Evolutionary conservation across 2,113 vertebrate genomes (phyloP).

Genomic region (Phrynocephalus versicolor): DNA sequence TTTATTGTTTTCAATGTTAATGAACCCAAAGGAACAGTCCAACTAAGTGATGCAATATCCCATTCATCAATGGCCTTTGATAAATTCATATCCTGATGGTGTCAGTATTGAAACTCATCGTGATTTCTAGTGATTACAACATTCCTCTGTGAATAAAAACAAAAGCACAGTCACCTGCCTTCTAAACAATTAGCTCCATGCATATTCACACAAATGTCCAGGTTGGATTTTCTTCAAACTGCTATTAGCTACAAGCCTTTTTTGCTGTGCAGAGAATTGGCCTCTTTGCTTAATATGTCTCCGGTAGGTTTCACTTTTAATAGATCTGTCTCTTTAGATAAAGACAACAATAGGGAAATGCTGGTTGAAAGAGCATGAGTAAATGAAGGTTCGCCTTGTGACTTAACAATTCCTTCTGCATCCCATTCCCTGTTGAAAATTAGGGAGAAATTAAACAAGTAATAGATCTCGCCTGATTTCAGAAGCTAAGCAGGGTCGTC

Average conservation of each 20-base stretch:
- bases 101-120: background rate
- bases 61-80: background rate
- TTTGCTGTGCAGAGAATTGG: background rate
- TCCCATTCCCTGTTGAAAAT: background rate
- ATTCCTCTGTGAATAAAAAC: background rate
- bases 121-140: background rate
- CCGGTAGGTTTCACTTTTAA: background rate
- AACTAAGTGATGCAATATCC: background rate
- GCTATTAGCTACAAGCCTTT: background rate
- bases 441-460: background rate
- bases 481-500: too few relatives aligned
- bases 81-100: background rate
- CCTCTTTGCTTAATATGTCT: background rate
- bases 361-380: background rate
- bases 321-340: background rate
- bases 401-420: background rate
- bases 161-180: background rate
- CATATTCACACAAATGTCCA: background rate
- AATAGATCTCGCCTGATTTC: too few relatives aligned
- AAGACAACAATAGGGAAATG: background rate
- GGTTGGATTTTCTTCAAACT: background rate
- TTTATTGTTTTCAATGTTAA: too few relatives aligned
- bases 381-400: background rate
- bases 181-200: background rate
- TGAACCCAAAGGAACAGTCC: background rate